These are phyloP conservation scores for Mycalesis mineus DNA, from an alignment of 2,888 invertebrate genomes.

Conservation along the genomic window DNA sequence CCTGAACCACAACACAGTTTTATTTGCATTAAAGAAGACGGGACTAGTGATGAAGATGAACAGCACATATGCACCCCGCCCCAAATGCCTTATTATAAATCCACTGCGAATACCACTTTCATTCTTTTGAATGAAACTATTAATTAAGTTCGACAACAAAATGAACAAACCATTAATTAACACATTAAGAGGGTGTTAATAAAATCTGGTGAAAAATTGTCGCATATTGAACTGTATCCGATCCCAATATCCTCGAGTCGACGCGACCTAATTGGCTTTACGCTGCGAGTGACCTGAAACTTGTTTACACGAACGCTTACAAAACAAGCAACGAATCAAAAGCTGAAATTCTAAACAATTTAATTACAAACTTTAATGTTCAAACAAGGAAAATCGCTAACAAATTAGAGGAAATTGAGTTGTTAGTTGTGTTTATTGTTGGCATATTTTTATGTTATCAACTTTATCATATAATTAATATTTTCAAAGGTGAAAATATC, in stretches of 20 bases:
- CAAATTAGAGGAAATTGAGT: neutral
- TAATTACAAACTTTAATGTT: neutral
- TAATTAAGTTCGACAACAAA: too few species aligned
- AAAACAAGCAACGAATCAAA: constrained; percentile 1
- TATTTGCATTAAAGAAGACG: too few species aligned
- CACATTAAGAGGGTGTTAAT: neutral
- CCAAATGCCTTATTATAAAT: too few species aligned
- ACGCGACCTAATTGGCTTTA: constrained; percentile 8
- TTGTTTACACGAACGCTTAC: neutral
- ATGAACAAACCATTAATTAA: too few species aligned
- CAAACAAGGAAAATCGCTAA: neutral
- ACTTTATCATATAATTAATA: too few species aligned
- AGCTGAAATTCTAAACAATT: constrained; percentile 1
- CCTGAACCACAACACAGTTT: too few species aligned
- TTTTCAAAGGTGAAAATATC: too few species aligned
- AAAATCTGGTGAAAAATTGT: neutral
- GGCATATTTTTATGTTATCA: too few species aligned
- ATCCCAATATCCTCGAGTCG: constrained; percentile 3
- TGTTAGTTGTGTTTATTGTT: neutral
- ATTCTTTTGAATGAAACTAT: too few species aligned
- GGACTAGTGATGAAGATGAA: too few species aligned
- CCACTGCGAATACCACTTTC: too few species aligned
- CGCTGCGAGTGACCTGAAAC: constrained; percentile 9
- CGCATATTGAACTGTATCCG: neutral
- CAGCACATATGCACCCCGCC: too few species aligned